Percentiles rank a stretch among this genome's conserved stretches.
phyloP scores from a whole-genome alignment of 2,888 invertebrate species.

The Plagiodera versicolora region DNA sequence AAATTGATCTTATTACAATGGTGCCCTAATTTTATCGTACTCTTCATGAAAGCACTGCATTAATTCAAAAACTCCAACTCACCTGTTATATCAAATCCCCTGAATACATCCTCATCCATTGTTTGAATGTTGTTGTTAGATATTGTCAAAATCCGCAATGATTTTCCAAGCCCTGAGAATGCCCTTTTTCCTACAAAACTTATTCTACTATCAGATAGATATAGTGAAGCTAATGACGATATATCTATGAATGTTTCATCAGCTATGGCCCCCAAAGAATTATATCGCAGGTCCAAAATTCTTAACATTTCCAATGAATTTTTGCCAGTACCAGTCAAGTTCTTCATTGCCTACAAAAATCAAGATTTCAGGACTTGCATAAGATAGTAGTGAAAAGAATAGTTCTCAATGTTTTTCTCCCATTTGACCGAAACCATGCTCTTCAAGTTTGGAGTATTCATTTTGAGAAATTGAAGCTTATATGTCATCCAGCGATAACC shows the following conservation, averaged over 20 bases:
- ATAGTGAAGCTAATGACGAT: not conserved
- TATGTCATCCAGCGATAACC: too few species aligned
- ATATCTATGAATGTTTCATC: not conserved
- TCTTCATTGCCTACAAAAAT: conserved; percentile 8
- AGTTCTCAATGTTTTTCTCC: too few species aligned
- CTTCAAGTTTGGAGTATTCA: too few species aligned
- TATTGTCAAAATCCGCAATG: not conserved
- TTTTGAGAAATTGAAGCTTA: too few species aligned
- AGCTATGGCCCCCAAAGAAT: not conserved
- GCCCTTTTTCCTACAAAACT: not conserved
- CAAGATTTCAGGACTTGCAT: not conserved
- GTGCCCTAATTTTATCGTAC: too few species aligned
- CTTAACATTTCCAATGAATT: not conserved
- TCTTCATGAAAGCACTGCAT: too few species aligned
- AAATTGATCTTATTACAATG: too few species aligned
- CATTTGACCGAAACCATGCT: too few species aligned
- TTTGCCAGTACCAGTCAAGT: conserved; percentile 4
- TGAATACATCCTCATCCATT: not conserved
- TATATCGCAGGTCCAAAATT: not conserved
- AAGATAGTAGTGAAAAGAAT: not conserved
- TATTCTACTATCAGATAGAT: not conserved
- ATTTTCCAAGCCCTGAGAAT: not conserved
- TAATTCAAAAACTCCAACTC: not conserved
- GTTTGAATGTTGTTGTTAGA: not conserved
- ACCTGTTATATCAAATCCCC: not conserved